Evolutionary conservation across 2,113 vertebrate genomes (phyloP).

Genomic region (Heteronetta atricapilla): DNA sequence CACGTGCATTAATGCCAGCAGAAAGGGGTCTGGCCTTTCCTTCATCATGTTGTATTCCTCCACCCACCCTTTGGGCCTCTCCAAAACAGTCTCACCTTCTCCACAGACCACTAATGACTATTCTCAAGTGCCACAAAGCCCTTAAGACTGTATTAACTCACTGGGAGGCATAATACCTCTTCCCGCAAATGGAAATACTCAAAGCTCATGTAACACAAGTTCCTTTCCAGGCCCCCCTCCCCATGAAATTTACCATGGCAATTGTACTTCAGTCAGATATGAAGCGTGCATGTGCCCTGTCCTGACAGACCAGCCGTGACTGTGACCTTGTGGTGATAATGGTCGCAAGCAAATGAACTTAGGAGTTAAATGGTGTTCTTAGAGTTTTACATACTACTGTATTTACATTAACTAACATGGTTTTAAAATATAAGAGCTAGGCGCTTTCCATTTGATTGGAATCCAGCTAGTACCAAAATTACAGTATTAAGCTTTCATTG

Average conservation of each 20-base stretch:
- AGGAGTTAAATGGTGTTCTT: background rate
- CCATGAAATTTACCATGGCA: background rate
- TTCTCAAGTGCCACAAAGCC: background rate
- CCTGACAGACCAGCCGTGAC: background rate
- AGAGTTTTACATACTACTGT: too few species aligned
- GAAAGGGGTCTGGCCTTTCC: background rate
- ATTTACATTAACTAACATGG: background rate
- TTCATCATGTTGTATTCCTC: background rate
- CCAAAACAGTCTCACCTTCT: background rate
- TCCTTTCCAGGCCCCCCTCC: background rate
- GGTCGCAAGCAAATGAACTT: background rate
- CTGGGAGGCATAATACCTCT: background rate
- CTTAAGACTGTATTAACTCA: background rate
- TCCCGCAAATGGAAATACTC: background rate
- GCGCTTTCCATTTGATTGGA: background rate
- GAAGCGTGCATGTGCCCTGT: rapidly evolving
- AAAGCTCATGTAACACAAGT: background rate
- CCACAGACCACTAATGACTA: background rate
- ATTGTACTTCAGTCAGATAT: background rate
- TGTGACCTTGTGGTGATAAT: background rate
- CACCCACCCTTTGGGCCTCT: background rate
- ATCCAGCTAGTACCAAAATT: background rate
- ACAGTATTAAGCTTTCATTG: background rate
- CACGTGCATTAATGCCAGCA: background rate
- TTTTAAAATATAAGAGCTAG: background rate